Evolutionary conservation across 2,888 invertebrate species (phyloP).

Genomic region (Blastobasis adustella): DNA sequence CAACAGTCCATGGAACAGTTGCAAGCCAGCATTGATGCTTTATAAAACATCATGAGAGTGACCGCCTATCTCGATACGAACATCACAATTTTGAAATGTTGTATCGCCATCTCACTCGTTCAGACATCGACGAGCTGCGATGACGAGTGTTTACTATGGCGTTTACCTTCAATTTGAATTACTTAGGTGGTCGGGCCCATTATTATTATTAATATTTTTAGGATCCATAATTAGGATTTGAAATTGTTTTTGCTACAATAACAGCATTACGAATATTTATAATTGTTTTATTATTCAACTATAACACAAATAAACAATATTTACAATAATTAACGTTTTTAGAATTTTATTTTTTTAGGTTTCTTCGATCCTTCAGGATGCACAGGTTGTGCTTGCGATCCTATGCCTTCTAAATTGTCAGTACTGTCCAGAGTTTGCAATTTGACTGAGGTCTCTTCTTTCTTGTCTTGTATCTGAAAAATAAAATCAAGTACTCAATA

Average conservation of each 20-base stretch:
- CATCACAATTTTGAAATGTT: too few relatives aligned
- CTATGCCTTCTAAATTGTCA: slow-evolving; percentile 61
- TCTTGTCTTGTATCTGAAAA: slow-evolving; percentile 51
- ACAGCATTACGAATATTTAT: too few relatives aligned
- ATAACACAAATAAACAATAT: neutral
- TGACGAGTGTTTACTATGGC: too few relatives aligned
- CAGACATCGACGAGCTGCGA: too few relatives aligned
- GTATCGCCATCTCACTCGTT: too few relatives aligned
- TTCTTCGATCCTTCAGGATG: slow-evolving; percentile 33
- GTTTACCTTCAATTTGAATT: too few relatives aligned
- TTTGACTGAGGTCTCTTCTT: slow-evolving; percentile 59
- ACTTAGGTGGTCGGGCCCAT: too few relatives aligned
- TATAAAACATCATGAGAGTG: neutral
- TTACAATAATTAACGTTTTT: slow-evolving; percentile 12
- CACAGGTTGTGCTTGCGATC: slow-evolving; percentile 23
- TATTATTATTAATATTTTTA: too few relatives aligned
- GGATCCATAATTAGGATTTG: too few relatives aligned
- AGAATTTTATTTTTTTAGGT: slow-evolving; percentile 65
- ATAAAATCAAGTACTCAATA: neutral
- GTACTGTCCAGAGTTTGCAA: slow-evolving; percentile 50
- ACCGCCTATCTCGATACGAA: too few relatives aligned
- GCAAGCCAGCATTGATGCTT: slow-evolving; percentile 46
- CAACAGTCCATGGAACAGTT: slow-evolving; percentile 64
- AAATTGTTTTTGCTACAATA: too few relatives aligned
- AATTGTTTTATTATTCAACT: too few relatives aligned